A percentile compares a stretch with the other conserved stretches of the same genome.
These are phyloP conservation scores for Carpatolechia fugitivella DNA, from an alignment of 2,888 invertebrate genomes.

Conservation along the genomic window DNA sequence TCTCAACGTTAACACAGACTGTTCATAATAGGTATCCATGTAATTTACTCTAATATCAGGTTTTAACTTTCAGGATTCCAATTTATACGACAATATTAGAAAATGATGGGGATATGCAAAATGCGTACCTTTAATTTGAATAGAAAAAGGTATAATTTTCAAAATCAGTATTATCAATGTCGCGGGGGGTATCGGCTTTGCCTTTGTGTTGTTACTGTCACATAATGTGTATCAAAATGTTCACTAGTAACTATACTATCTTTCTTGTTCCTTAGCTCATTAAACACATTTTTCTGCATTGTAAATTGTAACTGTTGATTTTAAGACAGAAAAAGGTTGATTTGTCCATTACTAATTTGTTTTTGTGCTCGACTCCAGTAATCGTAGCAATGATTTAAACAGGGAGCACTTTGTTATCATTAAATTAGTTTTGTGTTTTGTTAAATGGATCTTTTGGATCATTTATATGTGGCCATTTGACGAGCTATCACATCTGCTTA, in stretches of 20 bases:
- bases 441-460: no score
- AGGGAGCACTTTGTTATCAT: no score
- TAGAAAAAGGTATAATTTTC: slow-evolving; percentile 35
- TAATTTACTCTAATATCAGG: slow-evolving; percentile 1
- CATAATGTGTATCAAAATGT: neutral
- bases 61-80: slow-evolving; percentile 55
- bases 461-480: no score
- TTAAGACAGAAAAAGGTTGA: no score
- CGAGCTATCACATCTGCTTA: no score
- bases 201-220: slow-evolving; percentile 31
- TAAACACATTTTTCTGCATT: neutral
- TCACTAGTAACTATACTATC: no score
- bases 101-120: slow-evolving; percentile 49
- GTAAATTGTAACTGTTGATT: neutral
- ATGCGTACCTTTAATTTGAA: slow-evolving; percentile 30
- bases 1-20: no score
- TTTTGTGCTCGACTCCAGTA: no score
- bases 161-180: slow-evolving; percentile 23
- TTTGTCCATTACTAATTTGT: no score
- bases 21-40: neutral
- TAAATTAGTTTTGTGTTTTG: no score
- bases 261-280: no score
- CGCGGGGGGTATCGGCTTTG: slow-evolving; percentile 38
- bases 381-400: no score
- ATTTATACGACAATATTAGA: slow-evolving; percentile 61